Conservation (phyloP, 2,888 invertebrate species). For the Epirrhoe alternata region DNA sequence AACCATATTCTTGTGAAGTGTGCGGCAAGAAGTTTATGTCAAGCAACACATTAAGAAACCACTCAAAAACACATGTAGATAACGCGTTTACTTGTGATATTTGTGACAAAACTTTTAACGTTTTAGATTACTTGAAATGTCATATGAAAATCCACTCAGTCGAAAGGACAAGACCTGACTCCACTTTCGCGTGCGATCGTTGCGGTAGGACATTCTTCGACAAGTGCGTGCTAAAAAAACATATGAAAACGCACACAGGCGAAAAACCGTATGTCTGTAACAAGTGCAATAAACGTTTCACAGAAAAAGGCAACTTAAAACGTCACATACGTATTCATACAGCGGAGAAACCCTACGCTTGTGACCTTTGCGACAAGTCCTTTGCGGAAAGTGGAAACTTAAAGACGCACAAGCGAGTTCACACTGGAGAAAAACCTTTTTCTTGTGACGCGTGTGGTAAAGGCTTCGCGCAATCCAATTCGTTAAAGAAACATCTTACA, state of each 20-base stretch:
- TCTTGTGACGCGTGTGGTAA: background rate
- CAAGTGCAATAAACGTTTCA: background rate
- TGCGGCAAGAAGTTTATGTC: background rate
- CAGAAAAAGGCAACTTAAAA: background rate
- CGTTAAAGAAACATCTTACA: background rate
- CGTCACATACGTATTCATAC: background rate
- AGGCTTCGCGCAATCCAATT: slow-evolving; percentile 1
- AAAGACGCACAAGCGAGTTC: background rate
- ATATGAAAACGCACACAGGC: background rate
- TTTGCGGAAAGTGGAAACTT: background rate
- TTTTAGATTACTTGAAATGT: background rate
- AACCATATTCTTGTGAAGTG: background rate
- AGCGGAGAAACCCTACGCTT: slow-evolving; percentile 1
- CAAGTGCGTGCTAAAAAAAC: background rate
- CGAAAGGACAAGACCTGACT: background rate
- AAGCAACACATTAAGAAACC: background rate
- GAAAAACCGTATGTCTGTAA: background rate
- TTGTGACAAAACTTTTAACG: background rate
- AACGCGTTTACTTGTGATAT: background rate
- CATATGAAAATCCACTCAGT: background rate
- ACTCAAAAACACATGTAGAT: background rate
- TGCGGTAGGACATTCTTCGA: background rate
- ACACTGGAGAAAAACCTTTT: background rate
- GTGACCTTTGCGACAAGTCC: background rate
- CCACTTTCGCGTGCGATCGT: background rate